These are phyloP conservation scores for Melanotus villosus DNA, from an alignment of 2,888 invertebrate genomes.

Conservation along the genomic window DNA sequence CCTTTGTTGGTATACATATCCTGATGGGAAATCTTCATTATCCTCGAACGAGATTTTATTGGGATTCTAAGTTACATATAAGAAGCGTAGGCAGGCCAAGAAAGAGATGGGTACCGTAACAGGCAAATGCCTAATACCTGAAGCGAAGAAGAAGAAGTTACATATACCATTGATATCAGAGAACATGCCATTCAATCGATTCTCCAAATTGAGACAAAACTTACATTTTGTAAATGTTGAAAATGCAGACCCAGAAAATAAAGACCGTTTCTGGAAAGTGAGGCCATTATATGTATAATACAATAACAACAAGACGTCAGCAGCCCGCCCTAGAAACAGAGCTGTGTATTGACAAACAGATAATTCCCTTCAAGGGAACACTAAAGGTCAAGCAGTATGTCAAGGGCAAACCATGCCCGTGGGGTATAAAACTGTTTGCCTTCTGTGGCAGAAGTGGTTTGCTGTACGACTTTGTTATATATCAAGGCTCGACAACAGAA, in stretches of 20 bases:
- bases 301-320: neutral
- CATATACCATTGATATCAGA: neutral
- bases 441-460: neutral
- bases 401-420: neutral
- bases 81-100: too few species aligned
- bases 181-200: neutral
- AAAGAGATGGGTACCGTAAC: too few species aligned
- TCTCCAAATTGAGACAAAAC: too few species aligned
- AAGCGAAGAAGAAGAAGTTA: too few species aligned
- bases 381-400: neutral
- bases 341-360: neutral
- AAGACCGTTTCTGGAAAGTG: too few species aligned
- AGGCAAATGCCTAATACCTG: too few species aligned
- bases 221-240: neutral
- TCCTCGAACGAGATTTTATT: neutral
- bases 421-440: slow-evolving; percentile 13
- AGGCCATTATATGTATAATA: too few species aligned
- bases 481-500: neutral
- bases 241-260: neutral
- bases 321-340: neutral
- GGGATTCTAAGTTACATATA: too few species aligned
- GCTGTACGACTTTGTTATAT: too few species aligned
- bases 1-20: neutral
- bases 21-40: neutral
- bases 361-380: slow-evolving; percentile 9